phyloP scores from a whole-genome alignment of 2,797 vertebrate genomes.

The Melanotaenia pygmaea region DNA sequence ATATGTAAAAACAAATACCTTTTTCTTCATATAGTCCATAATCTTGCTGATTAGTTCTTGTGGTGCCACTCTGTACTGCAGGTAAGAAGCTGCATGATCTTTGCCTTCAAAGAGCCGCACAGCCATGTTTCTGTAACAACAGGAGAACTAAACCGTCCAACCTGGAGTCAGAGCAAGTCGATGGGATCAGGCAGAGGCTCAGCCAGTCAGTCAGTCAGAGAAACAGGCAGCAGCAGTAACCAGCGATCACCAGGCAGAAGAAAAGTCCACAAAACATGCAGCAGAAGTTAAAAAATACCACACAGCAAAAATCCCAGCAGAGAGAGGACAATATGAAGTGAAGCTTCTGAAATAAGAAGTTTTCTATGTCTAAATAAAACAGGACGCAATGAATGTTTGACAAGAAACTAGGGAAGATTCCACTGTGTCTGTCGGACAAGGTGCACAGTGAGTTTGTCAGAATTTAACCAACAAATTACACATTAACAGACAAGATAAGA shows the following conservation, averaged over 20 bases:
- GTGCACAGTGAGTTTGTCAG: not conserved
- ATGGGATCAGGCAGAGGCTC: not conserved
- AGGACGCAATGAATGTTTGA: not conserved
- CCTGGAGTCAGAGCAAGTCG: not conserved
- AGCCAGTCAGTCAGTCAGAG: not conserved
- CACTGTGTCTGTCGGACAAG: not conserved
- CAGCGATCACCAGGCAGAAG: not conserved
- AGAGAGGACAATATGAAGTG: not conserved
- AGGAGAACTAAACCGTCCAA: not conserved
- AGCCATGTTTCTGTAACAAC: conserved; percentile 43
- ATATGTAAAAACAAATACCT: conserved; percentile 30
- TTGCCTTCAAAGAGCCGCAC: conserved; percentile 60
- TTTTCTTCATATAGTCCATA: conserved; percentile 49
- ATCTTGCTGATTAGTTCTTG: conserved; percentile 51
- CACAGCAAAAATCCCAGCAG: not conserved
- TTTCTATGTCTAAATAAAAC: not conserved
- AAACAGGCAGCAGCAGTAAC: too few relatives aligned
- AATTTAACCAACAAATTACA: not conserved
- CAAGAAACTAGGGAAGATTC: not conserved
- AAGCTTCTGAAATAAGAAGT: not conserved
- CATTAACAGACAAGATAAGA: conserved; percentile 18
- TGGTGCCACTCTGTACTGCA: conserved; percentile 58
- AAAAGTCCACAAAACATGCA: not conserved
- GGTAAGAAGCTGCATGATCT: conserved; percentile 60
- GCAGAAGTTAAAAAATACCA: not conserved